These are phyloP conservation scores for Eupelmus urozonus DNA, from an alignment of 2,888 invertebrate genomes.

Conservation along the genomic window DNA sequence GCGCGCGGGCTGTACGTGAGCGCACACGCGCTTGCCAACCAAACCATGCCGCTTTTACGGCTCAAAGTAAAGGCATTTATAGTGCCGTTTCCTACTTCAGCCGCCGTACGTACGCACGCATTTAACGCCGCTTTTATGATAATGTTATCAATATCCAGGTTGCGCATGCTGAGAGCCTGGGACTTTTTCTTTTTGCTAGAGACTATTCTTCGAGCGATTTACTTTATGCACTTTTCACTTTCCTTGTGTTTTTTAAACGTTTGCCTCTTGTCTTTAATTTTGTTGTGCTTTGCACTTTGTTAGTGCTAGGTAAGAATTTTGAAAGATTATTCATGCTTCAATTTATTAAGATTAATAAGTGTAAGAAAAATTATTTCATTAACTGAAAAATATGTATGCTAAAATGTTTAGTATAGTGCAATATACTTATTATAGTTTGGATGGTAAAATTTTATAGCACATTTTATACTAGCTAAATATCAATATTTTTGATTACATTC, in stretches of 20 bases:
- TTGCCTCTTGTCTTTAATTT: constrained; percentile 1
- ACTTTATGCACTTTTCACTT: constrained; percentile 17
- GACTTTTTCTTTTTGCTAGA: constrained; percentile 54
- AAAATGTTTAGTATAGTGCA: too few species aligned
- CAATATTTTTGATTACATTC: too few species aligned
- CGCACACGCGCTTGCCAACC: constrained; percentile 65
- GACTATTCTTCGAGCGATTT: too few species aligned
- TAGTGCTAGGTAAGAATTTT: too few species aligned
- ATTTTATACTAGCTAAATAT: too few species aligned
- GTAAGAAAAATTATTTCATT: too few species aligned
- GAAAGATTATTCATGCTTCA: too few species aligned
- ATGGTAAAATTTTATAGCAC: too few species aligned
- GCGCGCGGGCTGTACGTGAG: constrained; percentile 63
- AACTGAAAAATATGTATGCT: too few species aligned
- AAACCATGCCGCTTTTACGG: constrained; percentile 74
- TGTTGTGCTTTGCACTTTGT: too few species aligned
- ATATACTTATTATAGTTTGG: too few species aligned
- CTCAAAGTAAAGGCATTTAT: constrained; percentile 76
- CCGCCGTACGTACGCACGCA: constrained; percentile 60
- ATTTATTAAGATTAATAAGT: too few species aligned
- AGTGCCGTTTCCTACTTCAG: constrained; percentile 68
- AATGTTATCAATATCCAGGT: constrained; percentile 72
- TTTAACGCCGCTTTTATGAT: constrained; percentile 73
- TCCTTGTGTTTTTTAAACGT: neutral
- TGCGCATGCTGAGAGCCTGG: constrained; percentile 27